Base-by-base conservation (phyloP, 2,113 vertebrate species). In the Nibea albiflora region DNA sequence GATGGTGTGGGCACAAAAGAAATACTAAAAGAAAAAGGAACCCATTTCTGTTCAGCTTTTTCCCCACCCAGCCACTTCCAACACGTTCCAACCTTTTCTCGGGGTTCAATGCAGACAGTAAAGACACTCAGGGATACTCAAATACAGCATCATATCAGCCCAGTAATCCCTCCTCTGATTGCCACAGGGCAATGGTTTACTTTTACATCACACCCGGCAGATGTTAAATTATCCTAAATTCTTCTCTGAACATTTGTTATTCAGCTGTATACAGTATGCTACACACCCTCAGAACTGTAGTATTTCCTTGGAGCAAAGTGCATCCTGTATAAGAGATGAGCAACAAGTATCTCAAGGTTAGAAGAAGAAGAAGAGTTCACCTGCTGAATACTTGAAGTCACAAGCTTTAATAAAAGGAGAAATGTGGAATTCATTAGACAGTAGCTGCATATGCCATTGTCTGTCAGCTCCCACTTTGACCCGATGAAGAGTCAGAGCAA, bases 361-460 rank as follows among this genome's bases (percentile, higher is more conserved):
- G 61, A 62, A n/a, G n/a, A n/a, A n/a, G n/a, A n/a, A 44, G 15
- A 76, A 75, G n/a, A 66, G 42, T 56, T 54, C 26, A 22, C 44
- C 44, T 19, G 14, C 49, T 57, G 46, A 78, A 49, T 74, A 46
- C 20, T 22, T 57, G 14, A 35, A 57, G 28, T 42, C 46, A 47
- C 5, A 14, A 22, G 24, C 56, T 68, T 78, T 62, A 79, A 75
- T 52, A 14, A 44, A 2, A 53, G 15, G 35, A 56, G 15, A 76
- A 60, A 44, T 11, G 4, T 4, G 39, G 15, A 58, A 63, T 12
- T 64, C 20, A 53, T 81, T 76, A 76, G 47, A 44, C 1, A 62
- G 31, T 10, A 26, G 46, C 42, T 26, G n/a, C 73, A 76, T 10
- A 67, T 31, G 9, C 15, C 7, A 73, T 24, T 65, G 28, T 49